A percentile compares a stretch with the other conserved stretches of the same genome.
These are phyloP conservation scores for Pygocentrus nattereri DNA, from an alignment of 2,797 vertebrate genomes.

Conservation along the genomic window DNA sequence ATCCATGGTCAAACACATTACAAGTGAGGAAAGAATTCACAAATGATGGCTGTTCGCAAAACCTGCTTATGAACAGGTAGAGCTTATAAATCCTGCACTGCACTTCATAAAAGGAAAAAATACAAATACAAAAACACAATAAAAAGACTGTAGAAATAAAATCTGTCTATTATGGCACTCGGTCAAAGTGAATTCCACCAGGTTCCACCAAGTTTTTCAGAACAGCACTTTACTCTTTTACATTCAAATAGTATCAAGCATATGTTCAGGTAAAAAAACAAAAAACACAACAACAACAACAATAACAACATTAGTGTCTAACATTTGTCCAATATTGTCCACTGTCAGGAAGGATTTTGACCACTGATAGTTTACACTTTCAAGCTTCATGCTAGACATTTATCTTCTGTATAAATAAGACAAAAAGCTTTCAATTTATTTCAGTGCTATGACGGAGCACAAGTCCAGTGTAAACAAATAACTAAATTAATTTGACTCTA, in stretches of 20 bases:
- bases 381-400: not conserved
- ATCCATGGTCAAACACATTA: not conserved
- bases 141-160: too few relatives aligned
- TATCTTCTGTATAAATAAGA: not conserved
- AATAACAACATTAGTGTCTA: too few relatives aligned
- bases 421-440: too few relatives aligned
- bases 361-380: not conserved
- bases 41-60: not conserved
- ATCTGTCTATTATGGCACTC: too few relatives aligned
- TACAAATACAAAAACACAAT: too few relatives aligned
- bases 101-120: too few relatives aligned
- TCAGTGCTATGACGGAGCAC: not conserved
- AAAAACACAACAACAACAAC: too few relatives aligned
- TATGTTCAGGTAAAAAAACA: not conserved
- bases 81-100: not conserved
- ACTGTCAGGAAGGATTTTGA: too few relatives aligned
- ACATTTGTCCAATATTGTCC: too few relatives aligned
- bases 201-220: too few relatives aligned
- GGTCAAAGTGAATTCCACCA: not conserved
- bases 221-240: accelerated
- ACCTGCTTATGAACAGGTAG: not conserved
- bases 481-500: not conserved
- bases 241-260: too few relatives aligned
- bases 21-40: not conserved
- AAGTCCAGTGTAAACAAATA: not conserved